A percentile compares a stretch with the other conserved stretches of the same genome.
phyloP scores from a whole-genome alignment of 35 echinoderm and acorn worm species.

The Lytechinus pictus region DNA sequence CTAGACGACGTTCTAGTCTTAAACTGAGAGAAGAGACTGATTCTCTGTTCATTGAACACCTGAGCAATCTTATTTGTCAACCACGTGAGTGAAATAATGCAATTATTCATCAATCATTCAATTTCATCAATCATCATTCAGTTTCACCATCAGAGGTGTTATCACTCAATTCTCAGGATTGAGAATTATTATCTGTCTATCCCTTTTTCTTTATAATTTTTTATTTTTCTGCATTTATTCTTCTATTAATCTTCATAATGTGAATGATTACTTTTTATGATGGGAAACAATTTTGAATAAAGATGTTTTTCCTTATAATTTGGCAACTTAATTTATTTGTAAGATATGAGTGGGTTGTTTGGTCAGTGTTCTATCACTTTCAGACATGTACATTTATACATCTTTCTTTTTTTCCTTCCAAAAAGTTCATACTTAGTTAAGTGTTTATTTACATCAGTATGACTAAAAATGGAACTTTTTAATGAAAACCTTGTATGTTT shows the following conservation, averaged over 20 bases:
- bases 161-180: not conserved
- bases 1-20: not conserved
- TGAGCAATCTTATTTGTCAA: not conserved
- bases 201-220: too few relatives aligned
- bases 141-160: not conserved
- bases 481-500: too few relatives aligned
- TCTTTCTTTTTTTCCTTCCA: too few relatives aligned
- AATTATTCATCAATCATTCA: not conserved
- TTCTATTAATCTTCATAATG: not conserved
- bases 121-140: not conserved
- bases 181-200: not conserved
- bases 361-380: not conserved
- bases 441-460: too few relatives aligned
- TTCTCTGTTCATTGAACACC: not conserved
- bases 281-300: not conserved
- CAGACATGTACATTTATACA: too few relatives aligned
- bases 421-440: too few relatives aligned
- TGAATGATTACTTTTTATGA: not conserved
- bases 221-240: not conserved
- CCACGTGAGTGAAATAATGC: conserved; percentile 1
- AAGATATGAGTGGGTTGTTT: not conserved
- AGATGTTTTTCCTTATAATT: not conserved
- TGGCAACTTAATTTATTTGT: not conserved
- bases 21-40: conserved; percentile 18
- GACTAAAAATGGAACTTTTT: too few relatives aligned